Percentiles rank a stretch among this genome's conserved stretches.
Conservation (phyloP, 2,113 vertebrate genomes). For the Furnarius figulus region DNA sequence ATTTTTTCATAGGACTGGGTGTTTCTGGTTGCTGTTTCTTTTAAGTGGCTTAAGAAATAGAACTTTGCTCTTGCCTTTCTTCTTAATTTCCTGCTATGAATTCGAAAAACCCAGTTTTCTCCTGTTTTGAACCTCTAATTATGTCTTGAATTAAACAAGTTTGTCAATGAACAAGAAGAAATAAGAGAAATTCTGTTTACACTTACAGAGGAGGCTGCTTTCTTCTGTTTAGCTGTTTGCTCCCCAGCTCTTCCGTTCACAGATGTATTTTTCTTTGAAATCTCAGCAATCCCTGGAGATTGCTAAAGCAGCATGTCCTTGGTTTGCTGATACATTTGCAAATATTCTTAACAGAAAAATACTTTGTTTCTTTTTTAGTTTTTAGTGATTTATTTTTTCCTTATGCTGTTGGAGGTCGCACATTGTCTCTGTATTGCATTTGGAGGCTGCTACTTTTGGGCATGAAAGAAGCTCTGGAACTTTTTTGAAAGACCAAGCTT, state of each 20-base stretch:
- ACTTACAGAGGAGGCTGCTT: neutral
- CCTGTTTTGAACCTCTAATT: neutral
- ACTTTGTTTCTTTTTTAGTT: neutral
- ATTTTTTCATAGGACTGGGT: neutral
- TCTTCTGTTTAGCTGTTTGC: neutral
- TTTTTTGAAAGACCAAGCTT: neutral
- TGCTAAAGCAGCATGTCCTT: neutral
- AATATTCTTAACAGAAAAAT: neutral
- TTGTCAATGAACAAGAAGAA: neutral
- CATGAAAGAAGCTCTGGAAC: neutral
- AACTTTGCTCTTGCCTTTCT: neutral
- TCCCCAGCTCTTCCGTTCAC: neutral
- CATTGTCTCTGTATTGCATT: neutral
- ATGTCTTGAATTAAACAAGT: neutral
- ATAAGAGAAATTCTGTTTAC: neutral
- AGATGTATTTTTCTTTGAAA: neutral
- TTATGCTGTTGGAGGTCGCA: neutral
- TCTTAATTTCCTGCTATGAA: neutral
- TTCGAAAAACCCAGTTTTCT: neutral
- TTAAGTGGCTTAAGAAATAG: neutral
- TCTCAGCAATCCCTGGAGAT: neutral
- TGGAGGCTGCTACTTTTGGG: neutral
- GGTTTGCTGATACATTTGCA: neutral
- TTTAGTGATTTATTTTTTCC: neutral
- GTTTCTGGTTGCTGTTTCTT: constrained; percentile 11